Evolutionary conservation across 2,797 vertebrate species (phyloP).

Genomic region (Lepidocolaptes lacrymiger): DNA sequence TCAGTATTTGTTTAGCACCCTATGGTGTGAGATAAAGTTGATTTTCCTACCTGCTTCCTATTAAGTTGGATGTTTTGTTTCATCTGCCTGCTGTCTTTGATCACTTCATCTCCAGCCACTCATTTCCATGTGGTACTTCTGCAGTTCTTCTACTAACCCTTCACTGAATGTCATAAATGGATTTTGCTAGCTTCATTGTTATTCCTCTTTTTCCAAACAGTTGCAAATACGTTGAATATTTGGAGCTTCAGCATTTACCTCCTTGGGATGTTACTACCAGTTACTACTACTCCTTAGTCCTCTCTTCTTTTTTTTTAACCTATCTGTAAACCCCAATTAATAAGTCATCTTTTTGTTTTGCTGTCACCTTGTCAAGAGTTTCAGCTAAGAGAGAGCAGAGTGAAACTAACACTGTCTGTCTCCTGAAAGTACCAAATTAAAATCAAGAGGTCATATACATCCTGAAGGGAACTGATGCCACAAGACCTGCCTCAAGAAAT

Average conservation of each 20-base stretch:
- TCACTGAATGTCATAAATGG: neutral
- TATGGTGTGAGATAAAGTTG: neutral
- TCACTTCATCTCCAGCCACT: neutral
- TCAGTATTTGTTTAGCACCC: neutral
- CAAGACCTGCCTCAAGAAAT: accelerated
- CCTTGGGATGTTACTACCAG: neutral
- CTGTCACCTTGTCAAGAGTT: neutral
- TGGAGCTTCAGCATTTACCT: neutral
- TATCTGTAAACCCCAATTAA: neutral
- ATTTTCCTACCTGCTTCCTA: neutral
- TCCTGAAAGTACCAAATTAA: neutral
- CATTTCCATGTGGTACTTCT: neutral
- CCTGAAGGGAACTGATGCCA: neutral
- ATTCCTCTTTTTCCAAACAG: neutral
- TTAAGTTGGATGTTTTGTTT: neutral
- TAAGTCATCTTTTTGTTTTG: neutral
- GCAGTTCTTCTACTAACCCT: neutral
- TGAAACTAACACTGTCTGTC: neutral
- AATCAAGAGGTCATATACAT: neutral
- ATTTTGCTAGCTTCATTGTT: neutral
- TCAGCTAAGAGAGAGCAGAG: neutral
- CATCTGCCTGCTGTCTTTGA: neutral
- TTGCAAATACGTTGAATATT: neutral
- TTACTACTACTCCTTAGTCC: neutral
- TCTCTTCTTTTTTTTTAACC: neutral